phyloP scores from a whole-genome alignment of 2,797 vertebrate genomes.

The Ctenosaura bakeri region DNA sequence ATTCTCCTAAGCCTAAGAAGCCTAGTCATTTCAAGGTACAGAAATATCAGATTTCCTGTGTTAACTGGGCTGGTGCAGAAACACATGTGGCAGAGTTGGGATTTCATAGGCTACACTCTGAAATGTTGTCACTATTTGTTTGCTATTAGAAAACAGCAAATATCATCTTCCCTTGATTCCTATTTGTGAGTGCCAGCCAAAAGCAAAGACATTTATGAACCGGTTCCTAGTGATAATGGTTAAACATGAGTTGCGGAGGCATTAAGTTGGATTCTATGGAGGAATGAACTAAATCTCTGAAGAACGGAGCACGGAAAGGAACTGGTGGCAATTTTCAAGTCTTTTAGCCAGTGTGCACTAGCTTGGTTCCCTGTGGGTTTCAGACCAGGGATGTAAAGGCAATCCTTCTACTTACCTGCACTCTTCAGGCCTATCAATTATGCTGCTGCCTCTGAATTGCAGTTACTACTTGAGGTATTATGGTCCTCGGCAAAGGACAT shows the following conservation, averaged over 20 bases:
- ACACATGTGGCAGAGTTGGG: conserved; percentile 72
- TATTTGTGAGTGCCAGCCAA: conserved; percentile 57
- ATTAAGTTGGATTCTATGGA: conserved; percentile 72
- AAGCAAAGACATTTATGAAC: conserved; percentile 58
- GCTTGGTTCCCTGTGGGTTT: conserved; percentile 70
- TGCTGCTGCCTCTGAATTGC: conserved; percentile 57
- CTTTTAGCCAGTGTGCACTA: conserved; percentile 64
- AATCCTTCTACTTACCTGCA: conserved; percentile 71
- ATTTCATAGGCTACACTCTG: conserved; percentile 56
- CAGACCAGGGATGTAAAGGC: conserved; percentile 63
- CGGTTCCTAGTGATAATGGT: conserved; percentile 66
- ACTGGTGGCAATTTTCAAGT: conserved; percentile 77
- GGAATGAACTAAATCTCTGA: conserved; percentile 68
- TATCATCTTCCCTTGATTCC: conserved; percentile 74
- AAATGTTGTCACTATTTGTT: conserved; percentile 46
- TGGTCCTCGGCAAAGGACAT: conserved; percentile 47
- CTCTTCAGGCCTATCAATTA: conserved; percentile 78
- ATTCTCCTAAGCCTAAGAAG: conserved; percentile 89
- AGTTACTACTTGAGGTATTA: conserved; percentile 64
- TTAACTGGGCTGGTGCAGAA: conserved; percentile 79
- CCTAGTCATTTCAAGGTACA: conserved; percentile 86
- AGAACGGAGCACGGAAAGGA: conserved; percentile 60
- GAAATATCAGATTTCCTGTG: conserved; percentile 85
- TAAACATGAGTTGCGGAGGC: conserved; percentile 78
- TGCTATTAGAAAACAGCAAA: conserved; percentile 56